These are phyloP conservation scores for Odontamblyopus lacepedii DNA, from an alignment of 2,797 vertebrate genomes.

Conservation along the genomic window DNA sequence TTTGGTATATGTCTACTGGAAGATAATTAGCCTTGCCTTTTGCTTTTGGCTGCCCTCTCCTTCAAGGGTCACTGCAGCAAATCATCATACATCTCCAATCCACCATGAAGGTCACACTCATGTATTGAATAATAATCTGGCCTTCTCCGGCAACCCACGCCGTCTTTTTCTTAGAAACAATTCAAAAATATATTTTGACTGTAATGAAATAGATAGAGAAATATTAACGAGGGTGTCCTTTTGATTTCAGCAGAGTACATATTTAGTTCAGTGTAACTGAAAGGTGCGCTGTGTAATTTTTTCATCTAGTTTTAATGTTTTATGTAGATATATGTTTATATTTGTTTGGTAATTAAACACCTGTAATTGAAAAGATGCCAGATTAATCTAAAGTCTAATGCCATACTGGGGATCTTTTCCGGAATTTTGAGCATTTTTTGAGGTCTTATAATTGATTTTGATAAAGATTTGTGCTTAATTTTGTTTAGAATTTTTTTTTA, in stretches of 20 bases:
- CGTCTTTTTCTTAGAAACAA: background rate
- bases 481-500: no score
- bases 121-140: background rate
- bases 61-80: constrained; percentile 2
- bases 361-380: background rate
- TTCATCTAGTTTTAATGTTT: no score
- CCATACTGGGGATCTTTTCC: background rate
- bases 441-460: no score
- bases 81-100: constrained; percentile 1
- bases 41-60: constrained; percentile 3
- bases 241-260: no score
- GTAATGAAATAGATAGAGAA: background rate
- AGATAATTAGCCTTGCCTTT: background rate
- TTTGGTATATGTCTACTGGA: background rate
- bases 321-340: no score
- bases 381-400: background rate
- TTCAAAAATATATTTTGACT: background rate
- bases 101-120: background rate
- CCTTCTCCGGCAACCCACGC: background rate
- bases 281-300: background rate
- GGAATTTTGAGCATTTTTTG: no score
- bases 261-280: background rate
- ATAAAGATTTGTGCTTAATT: no score
- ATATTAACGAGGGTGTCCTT: no score
- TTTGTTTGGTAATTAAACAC: background rate